These are phyloP conservation scores for Apistogramma diplotaenia DNA, from an alignment of 2,113 vertebrate genomes.

Conservation along the genomic window DNA sequence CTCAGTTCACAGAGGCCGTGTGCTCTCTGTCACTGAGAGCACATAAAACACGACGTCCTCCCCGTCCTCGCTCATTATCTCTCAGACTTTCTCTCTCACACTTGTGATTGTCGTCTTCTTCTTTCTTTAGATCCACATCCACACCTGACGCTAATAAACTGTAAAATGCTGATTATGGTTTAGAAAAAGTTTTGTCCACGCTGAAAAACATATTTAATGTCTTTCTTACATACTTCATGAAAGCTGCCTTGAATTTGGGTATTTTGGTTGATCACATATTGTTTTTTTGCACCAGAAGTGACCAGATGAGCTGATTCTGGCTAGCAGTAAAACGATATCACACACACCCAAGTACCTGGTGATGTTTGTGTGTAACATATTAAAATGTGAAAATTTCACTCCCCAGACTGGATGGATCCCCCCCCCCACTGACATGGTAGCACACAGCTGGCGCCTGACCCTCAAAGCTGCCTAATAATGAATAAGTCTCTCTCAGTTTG, in stretches of 20 bases:
- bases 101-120: neutral
- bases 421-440: too few species aligned
- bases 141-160: neutral
- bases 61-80: constrained; percentile 32
- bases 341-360: too few species aligned
- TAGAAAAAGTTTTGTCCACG: neutral
- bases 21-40: constrained; percentile 49
- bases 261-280: neutral
- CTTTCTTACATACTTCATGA: neutral
- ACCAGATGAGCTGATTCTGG: neutral
- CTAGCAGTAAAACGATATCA: too few species aligned
- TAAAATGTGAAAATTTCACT: too few species aligned
- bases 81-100: neutral
- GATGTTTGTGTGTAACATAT: too few species aligned
- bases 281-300: neutral
- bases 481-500: neutral
- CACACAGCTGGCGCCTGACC: too few species aligned
- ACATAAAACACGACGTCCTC: constrained; percentile 63
- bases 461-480: too few species aligned
- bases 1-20: constrained; percentile 40
- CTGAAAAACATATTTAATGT: neutral
- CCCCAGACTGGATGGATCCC: too few species aligned
- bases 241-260: neutral
- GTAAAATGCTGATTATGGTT: neutral
- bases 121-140: neutral